Base-by-base conservation (phyloP, 1,140 invertebrate genomes). In the Papilio aristodemus region DNA sequence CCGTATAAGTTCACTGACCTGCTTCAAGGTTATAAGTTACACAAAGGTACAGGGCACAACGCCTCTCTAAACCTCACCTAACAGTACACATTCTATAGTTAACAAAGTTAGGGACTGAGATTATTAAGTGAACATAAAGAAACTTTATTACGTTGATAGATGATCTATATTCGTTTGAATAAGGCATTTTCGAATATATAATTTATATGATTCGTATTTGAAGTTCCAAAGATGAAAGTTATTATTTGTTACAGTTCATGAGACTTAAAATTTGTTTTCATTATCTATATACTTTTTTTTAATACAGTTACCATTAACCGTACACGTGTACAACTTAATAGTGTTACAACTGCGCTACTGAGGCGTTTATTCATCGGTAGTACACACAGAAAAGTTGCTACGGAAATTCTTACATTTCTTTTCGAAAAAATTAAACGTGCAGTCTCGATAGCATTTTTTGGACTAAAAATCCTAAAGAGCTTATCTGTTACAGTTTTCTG, bases 1-100 rank as follows among this genome's bases (percentile, higher is more conserved):
- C 70, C 69, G 68, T 72, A 74, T 27, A 74, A 75, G 82, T 75
- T 85, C 79, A 80, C 75, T 72, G 82, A 39, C 72, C 84, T 72
- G 69, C 46, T 60, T 67, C 80, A 85, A 85, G 83, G 83, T 79
- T 80, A 77, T 54, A 71, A 68, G 63, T 38, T 66, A 75, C 46
- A 77, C 64, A 74, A 76, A 78, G 76, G 79, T 79, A 73, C 59
- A 79, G 80, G 78, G 76, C 72, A 70, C 69, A 71, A 68, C 68
- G 71, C 66, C 71, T 71, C 66, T 71, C 74, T 67, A 79, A 77
- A 75, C 70, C 70, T 75, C 63, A 66, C 41, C n/a, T 66, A 66
- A 66, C 63, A 41, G 63, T 66, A 66, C 63, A 50, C 63, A 50
- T 19, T 46, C 63, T 25, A 13, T 50, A 66, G 41, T 66, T 66